These are phyloP conservation scores for Meleagris gallopavo DNA, from an alignment of 2,113 vertebrate genomes.

Conservation along the genomic window DNA sequence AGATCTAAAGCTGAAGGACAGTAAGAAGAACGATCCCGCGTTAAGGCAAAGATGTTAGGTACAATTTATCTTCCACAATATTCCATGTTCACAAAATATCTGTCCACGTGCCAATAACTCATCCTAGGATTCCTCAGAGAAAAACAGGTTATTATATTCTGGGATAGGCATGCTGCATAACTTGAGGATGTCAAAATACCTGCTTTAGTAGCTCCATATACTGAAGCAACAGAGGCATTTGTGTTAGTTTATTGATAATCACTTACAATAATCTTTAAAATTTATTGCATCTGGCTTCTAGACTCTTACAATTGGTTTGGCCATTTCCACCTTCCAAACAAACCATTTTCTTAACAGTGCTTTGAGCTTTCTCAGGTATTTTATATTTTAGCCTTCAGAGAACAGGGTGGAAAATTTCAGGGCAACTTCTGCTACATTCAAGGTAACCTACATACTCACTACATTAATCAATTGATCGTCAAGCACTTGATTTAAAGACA, in stretches of 20 bases:
- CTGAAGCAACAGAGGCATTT: not conserved
- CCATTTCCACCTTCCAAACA: not conserved
- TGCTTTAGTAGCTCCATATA: not conserved
- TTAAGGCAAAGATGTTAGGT: not conserved
- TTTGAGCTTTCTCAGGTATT: not conserved
- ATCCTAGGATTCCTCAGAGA: not conserved
- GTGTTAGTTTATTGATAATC: not conserved
- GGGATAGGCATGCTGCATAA: not conserved
- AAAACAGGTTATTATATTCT: not conserved
- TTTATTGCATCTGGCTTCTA: not conserved
- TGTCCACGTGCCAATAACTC: not conserved
- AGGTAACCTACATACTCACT: not conserved
- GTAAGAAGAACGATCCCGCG: not conserved
- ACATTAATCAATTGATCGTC: not conserved
- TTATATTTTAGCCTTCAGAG: not conserved
- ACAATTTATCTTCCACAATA: not conserved
- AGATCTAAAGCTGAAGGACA: not conserved
- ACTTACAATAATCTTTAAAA: not conserved
- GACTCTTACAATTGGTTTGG: not conserved
- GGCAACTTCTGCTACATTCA: not conserved
- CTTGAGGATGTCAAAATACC: not conserved
- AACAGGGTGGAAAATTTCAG: not conserved
- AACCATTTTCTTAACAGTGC: not conserved
- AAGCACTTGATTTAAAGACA: conserved; percentile 6
- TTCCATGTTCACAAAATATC: not conserved